Conservation (phyloP, 2,888 invertebrate species). For the Andrena fulva region DNA sequence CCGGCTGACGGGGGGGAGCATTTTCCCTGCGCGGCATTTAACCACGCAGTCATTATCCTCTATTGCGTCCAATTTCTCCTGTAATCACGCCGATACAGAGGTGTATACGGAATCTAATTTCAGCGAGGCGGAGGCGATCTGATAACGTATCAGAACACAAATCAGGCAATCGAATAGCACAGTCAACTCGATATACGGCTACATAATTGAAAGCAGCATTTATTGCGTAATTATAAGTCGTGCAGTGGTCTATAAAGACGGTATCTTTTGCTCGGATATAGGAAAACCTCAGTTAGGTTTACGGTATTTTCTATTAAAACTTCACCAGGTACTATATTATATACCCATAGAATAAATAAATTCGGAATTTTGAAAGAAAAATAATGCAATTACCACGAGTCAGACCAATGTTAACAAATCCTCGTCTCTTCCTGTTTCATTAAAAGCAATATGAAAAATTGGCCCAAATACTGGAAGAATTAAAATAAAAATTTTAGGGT, state of each 20-base stretch:
- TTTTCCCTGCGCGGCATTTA: slow-evolving; percentile 32
- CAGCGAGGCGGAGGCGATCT: slow-evolving; percentile 16
- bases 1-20: slow-evolving; percentile 1
- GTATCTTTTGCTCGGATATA: not conserved
- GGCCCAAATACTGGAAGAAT: no score
- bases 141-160: slow-evolving; percentile 46
- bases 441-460: no score
- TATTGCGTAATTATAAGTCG: not conserved
- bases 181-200: slow-evolving; percentile 36
- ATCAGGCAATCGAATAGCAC: slow-evolving; percentile 37
- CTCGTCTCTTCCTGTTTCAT: no score
- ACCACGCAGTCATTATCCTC: slow-evolving; percentile 46
- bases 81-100: slow-evolving; percentile 54
- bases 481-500: no score
- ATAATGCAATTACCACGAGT: no score
- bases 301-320: no score
- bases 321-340: no score
- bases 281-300: no score
- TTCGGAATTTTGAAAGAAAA: no score
- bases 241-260: slow-evolving; percentile 1
- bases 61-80: slow-evolving; percentile 56
- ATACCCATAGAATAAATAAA: no score
- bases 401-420: no score
- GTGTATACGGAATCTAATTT: slow-evolving; percentile 49
- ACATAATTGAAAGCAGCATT: slow-evolving; percentile 22